Evolutionary conservation across 2,113 vertebrate species (phyloP).

Genomic region (Larimichthys crocea): DNA sequence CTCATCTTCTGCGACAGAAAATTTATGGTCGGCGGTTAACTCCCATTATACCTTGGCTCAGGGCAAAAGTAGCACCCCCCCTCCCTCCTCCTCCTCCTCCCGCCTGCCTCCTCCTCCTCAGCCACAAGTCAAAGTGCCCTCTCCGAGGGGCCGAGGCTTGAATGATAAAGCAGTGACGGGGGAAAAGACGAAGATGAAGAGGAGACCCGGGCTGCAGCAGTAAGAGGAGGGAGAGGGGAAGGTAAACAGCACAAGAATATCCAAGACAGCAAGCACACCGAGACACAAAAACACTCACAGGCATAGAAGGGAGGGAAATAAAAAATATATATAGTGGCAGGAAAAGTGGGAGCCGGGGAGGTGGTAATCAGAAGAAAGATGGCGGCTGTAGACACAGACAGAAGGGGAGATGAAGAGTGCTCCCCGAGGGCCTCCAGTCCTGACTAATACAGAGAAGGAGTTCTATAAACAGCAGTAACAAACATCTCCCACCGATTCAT

Average conservation of each 20-base stretch:
- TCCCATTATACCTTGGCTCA: constrained; percentile 57
- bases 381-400: constrained; percentile 55
- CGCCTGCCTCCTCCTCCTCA: too few species aligned
- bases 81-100: background rate
- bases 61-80: constrained; percentile 38
- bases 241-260: constrained; percentile 40
- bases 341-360: constrained; percentile 50
- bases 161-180: constrained; percentile 38
- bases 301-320: background rate
- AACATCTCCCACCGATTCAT: constrained; percentile 53
- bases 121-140: constrained; percentile 53
- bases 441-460: constrained; percentile 68
- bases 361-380: constrained; percentile 74
- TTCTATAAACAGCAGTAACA: constrained; percentile 71
- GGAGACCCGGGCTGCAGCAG: constrained; percentile 4
- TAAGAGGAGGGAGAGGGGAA: background rate
- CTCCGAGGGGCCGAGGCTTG: constrained; percentile 35
- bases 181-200: constrained; percentile 18
- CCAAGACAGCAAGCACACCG: constrained; percentile 33
- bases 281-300: constrained; percentile 7
- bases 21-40: constrained; percentile 71
- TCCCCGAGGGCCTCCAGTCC: constrained; percentile 55
- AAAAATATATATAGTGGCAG: constrained; percentile 15
- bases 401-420: constrained; percentile 50
- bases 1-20: constrained; percentile 52